phyloP scores from a whole-genome alignment of 2,113 vertebrate species.

The Passerina amoena region DNA sequence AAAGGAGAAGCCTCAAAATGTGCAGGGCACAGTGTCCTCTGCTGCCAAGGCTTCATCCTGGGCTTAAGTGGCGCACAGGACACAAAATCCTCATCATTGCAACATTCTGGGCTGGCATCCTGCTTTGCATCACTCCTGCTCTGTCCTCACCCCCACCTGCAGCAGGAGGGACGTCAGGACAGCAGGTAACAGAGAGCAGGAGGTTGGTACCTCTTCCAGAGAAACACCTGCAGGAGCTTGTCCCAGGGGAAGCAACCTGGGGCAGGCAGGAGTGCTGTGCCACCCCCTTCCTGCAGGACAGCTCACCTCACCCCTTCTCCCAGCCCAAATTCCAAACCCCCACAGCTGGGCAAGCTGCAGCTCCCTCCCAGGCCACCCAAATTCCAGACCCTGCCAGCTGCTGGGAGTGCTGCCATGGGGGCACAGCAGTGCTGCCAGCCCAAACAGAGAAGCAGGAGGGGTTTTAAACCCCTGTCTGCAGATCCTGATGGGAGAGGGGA shows the following conservation, averaged over 20 bases:
- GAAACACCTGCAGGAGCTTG: neutral
- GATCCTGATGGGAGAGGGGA: neutral
- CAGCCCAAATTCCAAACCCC: neutral
- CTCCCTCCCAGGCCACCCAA: neutral
- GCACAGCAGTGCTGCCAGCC: neutral
- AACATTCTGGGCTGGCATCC: neutral
- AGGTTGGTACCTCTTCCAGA: neutral
- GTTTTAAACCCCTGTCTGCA: neutral
- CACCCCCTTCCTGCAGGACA: neutral
- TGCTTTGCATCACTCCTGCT: neutral
- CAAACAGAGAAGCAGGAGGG: neutral
- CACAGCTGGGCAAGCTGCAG: neutral
- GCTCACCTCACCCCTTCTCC: fast-evolving
- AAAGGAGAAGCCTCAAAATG: neutral
- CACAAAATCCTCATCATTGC: neutral
- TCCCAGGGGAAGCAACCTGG: neutral
- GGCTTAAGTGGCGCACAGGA: neutral
- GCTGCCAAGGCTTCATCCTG: neutral
- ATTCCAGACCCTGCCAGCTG: neutral
- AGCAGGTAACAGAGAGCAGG: neutral
- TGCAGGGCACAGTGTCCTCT: neutral
- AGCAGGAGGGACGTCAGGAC: neutral
- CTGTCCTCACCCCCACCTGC: neutral
- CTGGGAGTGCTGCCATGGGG: neutral
- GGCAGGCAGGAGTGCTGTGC: neutral